Conservation (phyloP, 1,140 invertebrate species). For the Sminthurides bifidus region DNA sequence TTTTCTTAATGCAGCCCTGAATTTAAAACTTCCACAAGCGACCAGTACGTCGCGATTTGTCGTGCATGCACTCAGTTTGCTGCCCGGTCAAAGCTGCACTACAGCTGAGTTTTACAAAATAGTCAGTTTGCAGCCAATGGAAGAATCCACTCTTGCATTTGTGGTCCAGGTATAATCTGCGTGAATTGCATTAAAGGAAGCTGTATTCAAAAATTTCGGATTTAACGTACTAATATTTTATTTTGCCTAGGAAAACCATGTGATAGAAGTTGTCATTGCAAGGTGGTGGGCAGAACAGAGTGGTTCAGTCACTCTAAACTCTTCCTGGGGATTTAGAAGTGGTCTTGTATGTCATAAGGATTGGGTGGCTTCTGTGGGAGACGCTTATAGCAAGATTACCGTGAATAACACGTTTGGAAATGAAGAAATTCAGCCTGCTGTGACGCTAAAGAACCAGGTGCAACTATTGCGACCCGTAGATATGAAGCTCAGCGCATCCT, state of each 20-base stretch:
- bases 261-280: conserved; percentile 75
- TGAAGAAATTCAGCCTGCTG: conserved; percentile 65
- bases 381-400: conserved; percentile 60
- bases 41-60: conserved; percentile 58
- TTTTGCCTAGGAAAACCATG: conserved; percentile 49
- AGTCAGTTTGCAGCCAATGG: conserved; percentile 52
- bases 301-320: conserved; percentile 9
- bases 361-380: conserved; percentile 57
- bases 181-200: not conserved
- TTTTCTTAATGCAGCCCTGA: conserved; percentile 40
- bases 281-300: conserved; percentile 72
- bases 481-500: conserved; percentile 39
- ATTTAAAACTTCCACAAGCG: conserved; percentile 35
- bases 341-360: conserved; percentile 33
- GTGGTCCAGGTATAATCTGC: conserved; percentile 38
- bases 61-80: conserved; percentile 68
- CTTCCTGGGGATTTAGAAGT: conserved; percentile 6
- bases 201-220: not conserved
- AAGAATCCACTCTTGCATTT: conserved; percentile 53
- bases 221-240: not conserved
- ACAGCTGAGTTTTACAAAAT: conserved; percentile 72
- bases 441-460: conserved; percentile 64
- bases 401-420: conserved; percentile 52
- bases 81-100: conserved; percentile 62
- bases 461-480: conserved; percentile 54